phyloP scores from a whole-genome alignment of 2,797 vertebrate species.

The Macrochelys suwanniensis region DNA sequence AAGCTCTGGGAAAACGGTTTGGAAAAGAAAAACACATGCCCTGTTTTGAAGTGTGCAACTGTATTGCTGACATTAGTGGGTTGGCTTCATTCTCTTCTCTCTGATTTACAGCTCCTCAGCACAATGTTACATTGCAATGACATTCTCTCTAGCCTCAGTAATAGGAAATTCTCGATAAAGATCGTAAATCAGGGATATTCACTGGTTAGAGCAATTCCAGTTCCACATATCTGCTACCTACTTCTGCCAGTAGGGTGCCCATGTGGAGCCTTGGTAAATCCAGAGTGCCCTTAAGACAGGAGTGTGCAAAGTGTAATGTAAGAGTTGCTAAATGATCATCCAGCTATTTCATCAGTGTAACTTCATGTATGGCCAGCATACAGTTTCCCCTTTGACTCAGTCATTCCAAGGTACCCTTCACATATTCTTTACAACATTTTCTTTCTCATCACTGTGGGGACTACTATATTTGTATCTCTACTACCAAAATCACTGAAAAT shows the following conservation, averaged over 20 bases:
- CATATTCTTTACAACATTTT: background rate
- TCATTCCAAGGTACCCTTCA: background rate
- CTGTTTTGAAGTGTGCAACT: background rate
- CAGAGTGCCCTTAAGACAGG: background rate
- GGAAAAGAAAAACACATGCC: background rate
- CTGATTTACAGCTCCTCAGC: background rate
- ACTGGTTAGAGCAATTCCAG: background rate
- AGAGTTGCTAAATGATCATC: background rate
- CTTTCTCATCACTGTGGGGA: background rate
- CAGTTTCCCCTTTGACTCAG: background rate
- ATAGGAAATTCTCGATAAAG: background rate
- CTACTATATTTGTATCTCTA: background rate
- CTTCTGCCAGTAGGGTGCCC: background rate
- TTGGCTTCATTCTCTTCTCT: background rate
- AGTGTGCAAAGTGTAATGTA: background rate
- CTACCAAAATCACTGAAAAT: background rate
- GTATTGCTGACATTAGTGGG: background rate
- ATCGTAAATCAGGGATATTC: background rate
- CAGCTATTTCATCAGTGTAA: background rate
- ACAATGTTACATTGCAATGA: background rate
- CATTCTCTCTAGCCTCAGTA: conserved; percentile 1
- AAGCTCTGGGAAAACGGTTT: background rate
- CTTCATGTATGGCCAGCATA: background rate
- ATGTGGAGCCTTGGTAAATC: background rate
- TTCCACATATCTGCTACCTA: background rate